Percentiles rank a stretch among this genome's conserved stretches.
Conservation (phyloP, 1,140 invertebrate species). For the Anoplolepis gracilipes region DNA sequence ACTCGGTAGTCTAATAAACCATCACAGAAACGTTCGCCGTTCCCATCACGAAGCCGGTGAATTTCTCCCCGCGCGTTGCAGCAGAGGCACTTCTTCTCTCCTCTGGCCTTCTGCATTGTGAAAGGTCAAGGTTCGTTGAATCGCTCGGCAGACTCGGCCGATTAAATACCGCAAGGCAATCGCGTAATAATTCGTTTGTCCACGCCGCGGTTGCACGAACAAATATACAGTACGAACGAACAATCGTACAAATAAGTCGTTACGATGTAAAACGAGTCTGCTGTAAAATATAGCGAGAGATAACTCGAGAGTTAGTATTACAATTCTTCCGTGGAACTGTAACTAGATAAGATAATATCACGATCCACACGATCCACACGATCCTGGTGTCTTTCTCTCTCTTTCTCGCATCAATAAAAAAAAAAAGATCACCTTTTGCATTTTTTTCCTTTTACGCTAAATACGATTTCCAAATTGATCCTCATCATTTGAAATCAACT, state of each 20-base stretch:
- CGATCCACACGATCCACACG: background rate
- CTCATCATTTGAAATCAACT: background rate
- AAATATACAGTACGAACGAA: background rate
- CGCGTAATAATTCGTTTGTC: slow-evolving; percentile 33
- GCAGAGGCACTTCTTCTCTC: slow-evolving; percentile 28
- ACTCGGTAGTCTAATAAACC: background rate
- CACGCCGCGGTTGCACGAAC: background rate
- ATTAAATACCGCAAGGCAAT: slow-evolving; percentile 59
- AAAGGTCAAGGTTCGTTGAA: slow-evolving; percentile 49
- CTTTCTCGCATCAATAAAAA: too few species aligned
- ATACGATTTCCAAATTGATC: too few species aligned
- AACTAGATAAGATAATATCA: background rate
- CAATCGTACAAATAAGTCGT: background rate
- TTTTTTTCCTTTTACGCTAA: too few species aligned
- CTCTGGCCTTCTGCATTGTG: slow-evolving; percentile 38
- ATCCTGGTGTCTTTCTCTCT: too few species aligned
- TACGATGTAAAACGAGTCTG: background rate
- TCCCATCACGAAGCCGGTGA: slow-evolving; percentile 27
- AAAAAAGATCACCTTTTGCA: too few species aligned
- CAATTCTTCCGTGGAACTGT: background rate
- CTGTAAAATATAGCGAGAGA: background rate
- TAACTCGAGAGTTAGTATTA: background rate
- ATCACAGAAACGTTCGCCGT: background rate
- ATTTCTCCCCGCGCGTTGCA: slow-evolving; percentile 17
- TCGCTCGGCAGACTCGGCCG: slow-evolving; percentile 21